phyloP scores from a whole-genome alignment of 2,797 vertebrate genomes.

The Fringilla coelebs region DNA sequence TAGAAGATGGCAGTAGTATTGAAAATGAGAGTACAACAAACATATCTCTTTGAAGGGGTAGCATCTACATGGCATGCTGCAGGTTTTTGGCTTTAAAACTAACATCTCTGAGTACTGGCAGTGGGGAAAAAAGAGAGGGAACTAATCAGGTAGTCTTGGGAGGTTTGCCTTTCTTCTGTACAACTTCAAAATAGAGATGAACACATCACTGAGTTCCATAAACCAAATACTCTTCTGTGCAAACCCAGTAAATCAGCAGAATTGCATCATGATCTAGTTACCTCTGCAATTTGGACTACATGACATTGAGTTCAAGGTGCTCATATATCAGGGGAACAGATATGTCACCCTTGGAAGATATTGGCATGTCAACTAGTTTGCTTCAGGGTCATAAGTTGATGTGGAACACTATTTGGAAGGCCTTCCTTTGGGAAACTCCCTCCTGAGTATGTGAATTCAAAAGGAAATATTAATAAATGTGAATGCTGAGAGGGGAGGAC shows the following conservation, averaged over 20 bases:
- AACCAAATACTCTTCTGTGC: not conserved
- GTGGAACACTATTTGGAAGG: not conserved
- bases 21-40: not conserved
- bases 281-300: not conserved
- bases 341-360: conserved; percentile 11
- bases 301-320: conserved; percentile 42
- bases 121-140: not conserved
- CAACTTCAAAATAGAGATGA: not conserved
- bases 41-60: not conserved
- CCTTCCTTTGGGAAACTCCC: conserved; percentile 28
- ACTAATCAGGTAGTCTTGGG: not conserved
- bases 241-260: conserved; percentile 11
- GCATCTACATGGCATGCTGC: not conserved
- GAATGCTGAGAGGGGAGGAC: not conserved
- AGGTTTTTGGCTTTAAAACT: not conserved
- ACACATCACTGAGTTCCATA: not conserved
- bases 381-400: conserved; percentile 20
- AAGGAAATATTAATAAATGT: not conserved
- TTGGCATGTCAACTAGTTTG: not conserved
- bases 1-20: not conserved
- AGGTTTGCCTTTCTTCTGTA: not conserved
- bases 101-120: not conserved
- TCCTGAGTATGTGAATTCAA: not conserved
- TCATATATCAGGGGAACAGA: conserved; percentile 46
- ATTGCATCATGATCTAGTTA: conserved; percentile 38